A percentile compares a stretch with the other conserved stretches of the same genome.
Evolutionary conservation across 1,140 invertebrate species (phyloP).

Genomic region (Laupala kohalensis): DNA sequence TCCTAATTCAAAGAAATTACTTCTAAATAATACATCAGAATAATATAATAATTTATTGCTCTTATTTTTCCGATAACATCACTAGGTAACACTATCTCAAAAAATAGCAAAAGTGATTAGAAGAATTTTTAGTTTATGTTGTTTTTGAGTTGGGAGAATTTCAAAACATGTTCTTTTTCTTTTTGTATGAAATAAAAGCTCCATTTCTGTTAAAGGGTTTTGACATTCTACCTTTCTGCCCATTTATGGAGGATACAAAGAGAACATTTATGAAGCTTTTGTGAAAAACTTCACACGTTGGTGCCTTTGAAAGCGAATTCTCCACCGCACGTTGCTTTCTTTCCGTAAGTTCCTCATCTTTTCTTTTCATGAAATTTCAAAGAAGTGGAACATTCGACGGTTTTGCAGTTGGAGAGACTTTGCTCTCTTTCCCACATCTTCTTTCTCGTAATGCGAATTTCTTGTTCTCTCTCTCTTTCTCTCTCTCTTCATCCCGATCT

Average conservation of each 20-base stretch:
- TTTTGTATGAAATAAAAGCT: neutral
- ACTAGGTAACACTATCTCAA: no score
- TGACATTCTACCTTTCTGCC: neutral
- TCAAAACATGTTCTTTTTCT: neutral
- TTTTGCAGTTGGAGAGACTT: neutral
- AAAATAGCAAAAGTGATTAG: no score
- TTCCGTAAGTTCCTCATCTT: no score
- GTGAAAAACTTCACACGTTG: neutral
- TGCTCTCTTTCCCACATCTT: no score
- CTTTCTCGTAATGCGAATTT: no score
- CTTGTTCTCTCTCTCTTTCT: no score
- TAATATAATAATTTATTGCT: no score
- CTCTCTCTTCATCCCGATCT: no score
- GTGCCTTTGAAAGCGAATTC: neutral
- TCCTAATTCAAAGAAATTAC: no score
- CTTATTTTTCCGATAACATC: no score
- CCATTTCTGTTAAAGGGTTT: neutral
- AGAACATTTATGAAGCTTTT: neutral
- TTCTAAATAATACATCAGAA: no score
- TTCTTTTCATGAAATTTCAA: neutral
- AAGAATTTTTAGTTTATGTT: neutral
- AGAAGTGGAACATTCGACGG: neutral
- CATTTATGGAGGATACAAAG: neutral
- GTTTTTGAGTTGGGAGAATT: neutral
- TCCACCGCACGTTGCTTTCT: neutral